Evolutionary conservation across 2,888 invertebrate species (phyloP), one percentile per base, ranked within the genome.

Genomic region (Netelia fuscicornis): DNA sequence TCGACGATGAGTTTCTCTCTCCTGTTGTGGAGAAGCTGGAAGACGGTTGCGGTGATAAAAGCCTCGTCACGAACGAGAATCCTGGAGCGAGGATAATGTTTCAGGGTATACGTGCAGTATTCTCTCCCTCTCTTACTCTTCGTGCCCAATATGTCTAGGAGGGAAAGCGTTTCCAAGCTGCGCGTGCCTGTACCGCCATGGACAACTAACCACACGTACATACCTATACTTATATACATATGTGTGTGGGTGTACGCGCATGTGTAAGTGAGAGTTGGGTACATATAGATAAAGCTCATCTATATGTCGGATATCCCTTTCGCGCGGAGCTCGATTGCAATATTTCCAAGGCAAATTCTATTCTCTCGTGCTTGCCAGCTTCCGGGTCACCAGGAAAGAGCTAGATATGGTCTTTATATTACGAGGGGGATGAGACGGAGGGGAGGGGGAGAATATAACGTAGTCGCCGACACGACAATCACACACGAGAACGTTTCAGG

Each of bases 21-120:
- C 54, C 54, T 30, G 52, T 44, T 62, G 11, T 30, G 76, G 56
- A 75, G 64, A 76, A 62, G 17, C 54, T 11, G n/a, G 54, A 56
- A 77, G 70, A 30, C 17, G 62, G 68, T 64, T 11, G 13, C 37
- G 54, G 70, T 65, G 58, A 71, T 64, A 70, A 83, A 62, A 79
- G 74, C 78, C 72, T 9, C 64, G 78, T 83, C 74, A 78, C 68
- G 44, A 76, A 58, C 65, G 72, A 52, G 78, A 62, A 74, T 83
- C 67, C 72, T 30, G 58, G 60, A 74, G 71, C 42, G 68, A 52
- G 62, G 68, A 74, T 83, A 83, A 60, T 74, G 78, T 78, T 77
- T 68, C 77, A 17, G 54, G 58, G 62, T 65, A 56, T 60, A 65
- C 71, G 68, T 75, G 58, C 58, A 72, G n/a, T 20, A 48, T 30